Base-by-base conservation (phyloP, 1,140 invertebrate species). In the Drosophila nigrodunni region DNA sequence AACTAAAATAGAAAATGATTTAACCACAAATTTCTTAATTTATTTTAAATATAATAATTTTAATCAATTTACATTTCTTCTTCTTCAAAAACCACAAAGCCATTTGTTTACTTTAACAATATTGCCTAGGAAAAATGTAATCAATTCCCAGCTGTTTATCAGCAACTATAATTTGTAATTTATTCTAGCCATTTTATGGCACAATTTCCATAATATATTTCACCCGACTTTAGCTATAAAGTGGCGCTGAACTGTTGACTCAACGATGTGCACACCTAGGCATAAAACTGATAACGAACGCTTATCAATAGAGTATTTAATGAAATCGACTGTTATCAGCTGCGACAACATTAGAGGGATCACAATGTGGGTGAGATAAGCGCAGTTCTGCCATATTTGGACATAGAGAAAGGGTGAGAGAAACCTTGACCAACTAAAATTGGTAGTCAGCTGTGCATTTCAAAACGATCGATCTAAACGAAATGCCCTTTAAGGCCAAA, bases 401-500 rank as follows among this genome's bases (percentile, higher is more conserved):
- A 7, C 8, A 54, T 41, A 37, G 47, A 34, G 44, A n/a, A 67
- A 62, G 52, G 30, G 30, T 30, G 1, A 30, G 25, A 13, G 43
- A 85, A 85, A 77, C 81, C 81, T 85, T 86, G 79, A 79, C 82
- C 82, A 82, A 77, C 70, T 78, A 65, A 87, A 13, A 39, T 4
- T n/a, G 67, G 68, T 30, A 78, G 82, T 66, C 82, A 86, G 82
- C 82, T 86, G 75, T 75, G 65, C 43, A 68, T 62, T 80, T 30
- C 25, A 58, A 58, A 43, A 47, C 67, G 60, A 74, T 64, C 50
- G 57, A 77, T 50, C 25, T 30, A 30, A 30, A 61, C 57, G 59
- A 64, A 59, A 62, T 21, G 37, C 15, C 57, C 9, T 59, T 54
- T 70, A 30, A 64, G 18, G 54, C 15, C 6, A 18, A n/a, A 52